A percentile compares a stretch with the other conserved stretches of the same genome.
phyloP scores from a whole-genome alignment of 2,113 vertebrate genomes.

The Larimichthys crocea region DNA sequence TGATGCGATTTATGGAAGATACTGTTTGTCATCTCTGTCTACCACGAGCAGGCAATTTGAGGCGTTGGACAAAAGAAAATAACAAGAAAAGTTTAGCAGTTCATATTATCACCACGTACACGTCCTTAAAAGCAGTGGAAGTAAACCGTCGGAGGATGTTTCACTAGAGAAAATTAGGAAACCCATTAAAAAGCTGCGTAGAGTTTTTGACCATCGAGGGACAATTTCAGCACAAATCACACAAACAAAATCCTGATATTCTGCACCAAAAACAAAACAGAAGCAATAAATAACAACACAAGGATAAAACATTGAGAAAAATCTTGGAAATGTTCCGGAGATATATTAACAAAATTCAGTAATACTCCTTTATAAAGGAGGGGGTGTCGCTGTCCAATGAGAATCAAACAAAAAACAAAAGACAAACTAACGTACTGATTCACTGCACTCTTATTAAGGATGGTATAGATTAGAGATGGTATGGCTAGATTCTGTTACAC shows the following conservation, averaged over 20 bases:
- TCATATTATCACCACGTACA: background rate
- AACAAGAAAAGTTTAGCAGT: background rate
- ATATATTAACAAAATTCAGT: slow-evolving; percentile 19
- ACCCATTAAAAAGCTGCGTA: slow-evolving; percentile 10
- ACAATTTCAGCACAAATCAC: slow-evolving; percentile 22
- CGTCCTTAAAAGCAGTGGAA: slow-evolving; percentile 23
- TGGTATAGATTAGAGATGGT: background rate
- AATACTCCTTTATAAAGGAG: slow-evolving; percentile 17
- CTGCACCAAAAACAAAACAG: slow-evolving; percentile 18
- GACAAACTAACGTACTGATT: slow-evolving; percentile 30
- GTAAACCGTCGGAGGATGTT: slow-evolving; percentile 17
- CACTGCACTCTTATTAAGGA: slow-evolving; percentile 47
- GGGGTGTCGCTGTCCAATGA: slow-evolving; percentile 2
- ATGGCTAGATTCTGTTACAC: background rate
- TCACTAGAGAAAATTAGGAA: background rate
- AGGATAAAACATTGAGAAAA: slow-evolving; percentile 16
- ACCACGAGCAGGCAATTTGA: slow-evolving; percentile 7
- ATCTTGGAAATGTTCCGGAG: slow-evolving; percentile 6
- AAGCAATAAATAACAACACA: slow-evolving; percentile 54
- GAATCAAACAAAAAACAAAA: slow-evolving; percentile 20
- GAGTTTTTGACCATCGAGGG: background rate
- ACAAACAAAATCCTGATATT: slow-evolving; percentile 24
- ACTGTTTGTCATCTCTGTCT: background rate
- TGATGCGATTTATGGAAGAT: slow-evolving; percentile 24
- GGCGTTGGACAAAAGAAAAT: background rate